phyloP scores from a whole-genome alignment of 2,888 invertebrate genomes.

The Cartodere bifasciata region DNA sequence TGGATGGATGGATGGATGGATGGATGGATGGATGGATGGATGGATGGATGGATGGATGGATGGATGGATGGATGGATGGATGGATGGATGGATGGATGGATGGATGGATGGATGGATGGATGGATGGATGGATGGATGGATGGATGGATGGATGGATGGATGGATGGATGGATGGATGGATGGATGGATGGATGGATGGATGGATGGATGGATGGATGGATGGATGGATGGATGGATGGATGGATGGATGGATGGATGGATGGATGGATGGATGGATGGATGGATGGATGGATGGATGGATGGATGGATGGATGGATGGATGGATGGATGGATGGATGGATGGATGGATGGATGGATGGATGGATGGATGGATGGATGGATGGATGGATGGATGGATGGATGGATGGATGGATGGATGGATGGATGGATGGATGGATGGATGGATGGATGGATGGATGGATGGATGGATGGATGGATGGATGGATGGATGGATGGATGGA shows the following conservation, averaged over 20 bases:
- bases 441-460: conserved; percentile 8
- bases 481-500: conserved; percentile 8
- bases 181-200: conserved; percentile 8
- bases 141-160: conserved; percentile 8
- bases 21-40: conserved; percentile 8
- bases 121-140: conserved; percentile 8
- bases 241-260: conserved; percentile 7
- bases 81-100: conserved; percentile 8
- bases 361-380: conserved; percentile 8
- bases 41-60: conserved; percentile 6
- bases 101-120: conserved; percentile 8
- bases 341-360: conserved; percentile 8
- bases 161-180: conserved; percentile 6
- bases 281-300: conserved; percentile 5
- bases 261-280: conserved; percentile 8
- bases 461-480: conserved; percentile 8
- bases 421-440: conserved; percentile 8
- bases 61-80: not conserved
- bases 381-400: conserved; percentile 6
- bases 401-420: conserved; percentile 8
- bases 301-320: conserved; percentile 8
- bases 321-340: conserved; percentile 8
- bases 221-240: conserved; percentile 8
- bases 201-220: conserved; percentile 8
- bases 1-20: conserved; percentile 8